Evolutionary conservation across 2,888 invertebrate genomes (phyloP).

Genomic region (Eupithecia abbreviata): DNA sequence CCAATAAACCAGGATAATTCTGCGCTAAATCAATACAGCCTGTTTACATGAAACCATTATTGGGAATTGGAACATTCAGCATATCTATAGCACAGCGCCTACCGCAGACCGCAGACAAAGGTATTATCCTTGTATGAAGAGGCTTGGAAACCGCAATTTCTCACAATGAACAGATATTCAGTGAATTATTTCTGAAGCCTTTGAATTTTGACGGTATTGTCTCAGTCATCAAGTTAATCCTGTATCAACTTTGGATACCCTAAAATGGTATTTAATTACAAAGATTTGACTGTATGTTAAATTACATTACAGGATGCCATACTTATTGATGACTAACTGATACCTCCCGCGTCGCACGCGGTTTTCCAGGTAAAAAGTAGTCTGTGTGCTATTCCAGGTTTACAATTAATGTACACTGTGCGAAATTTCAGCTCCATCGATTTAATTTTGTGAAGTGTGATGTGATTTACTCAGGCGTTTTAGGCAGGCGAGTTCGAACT

Average conservation of each 20-base stretch:
- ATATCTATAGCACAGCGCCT: constrained; percentile 4
- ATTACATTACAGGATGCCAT: no score
- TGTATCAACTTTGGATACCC: neutral
- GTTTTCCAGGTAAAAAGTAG: no score
- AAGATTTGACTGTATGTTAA: neutral
- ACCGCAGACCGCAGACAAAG: constrained; percentile 19
- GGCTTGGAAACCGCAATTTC: constrained; percentile 31
- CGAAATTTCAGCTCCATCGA: neutral
- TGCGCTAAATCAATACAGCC: constrained; percentile 31
- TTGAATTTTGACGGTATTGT: constrained; percentile 5
- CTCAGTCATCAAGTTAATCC: neutral
- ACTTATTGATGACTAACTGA: no score
- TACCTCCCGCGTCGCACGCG: no score
- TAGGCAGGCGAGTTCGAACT: neutral
- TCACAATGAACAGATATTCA: constrained; percentile 8
- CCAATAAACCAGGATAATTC: constrained; percentile 31
- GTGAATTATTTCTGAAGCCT: constrained; percentile 1
- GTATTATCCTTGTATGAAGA: constrained; percentile 31
- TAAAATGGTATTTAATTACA: neutral
- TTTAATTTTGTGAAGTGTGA: neutral
- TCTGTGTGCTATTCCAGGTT: neutral
- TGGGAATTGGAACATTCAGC: constrained; percentile 17
- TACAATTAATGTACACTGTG: neutral
- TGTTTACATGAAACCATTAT: constrained; percentile 39
- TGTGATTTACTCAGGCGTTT: neutral